Evolutionary conservation across 1,140 invertebrate species (phyloP).

Genomic region (Choristoneura fumiferana): DNA sequence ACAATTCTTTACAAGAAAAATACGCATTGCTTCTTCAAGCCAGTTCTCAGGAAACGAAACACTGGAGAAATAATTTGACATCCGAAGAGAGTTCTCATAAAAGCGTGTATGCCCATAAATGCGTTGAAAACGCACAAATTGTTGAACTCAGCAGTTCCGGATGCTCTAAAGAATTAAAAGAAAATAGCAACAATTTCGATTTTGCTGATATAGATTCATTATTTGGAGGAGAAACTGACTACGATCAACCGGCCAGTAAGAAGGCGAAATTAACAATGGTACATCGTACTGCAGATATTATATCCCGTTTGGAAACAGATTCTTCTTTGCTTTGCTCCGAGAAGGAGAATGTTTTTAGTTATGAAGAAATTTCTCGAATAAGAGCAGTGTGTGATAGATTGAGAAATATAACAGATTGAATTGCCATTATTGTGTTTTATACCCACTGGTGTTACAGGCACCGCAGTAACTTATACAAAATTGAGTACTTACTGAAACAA

Average conservation of each 20-base stretch:
- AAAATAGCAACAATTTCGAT: slow-evolving; percentile 46
- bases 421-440: slow-evolving; percentile 20
- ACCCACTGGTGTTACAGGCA: too few relatives aligned
- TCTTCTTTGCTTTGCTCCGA: slow-evolving; percentile 32
- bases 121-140: slow-evolving; percentile 25
- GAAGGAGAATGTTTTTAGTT: slow-evolving; percentile 40
- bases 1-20: slow-evolving; percentile 21
- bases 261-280: slow-evolving; percentile 44
- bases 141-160: slow-evolving; percentile 4
- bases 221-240: slow-evolving; percentile 41
- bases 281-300: slow-evolving; percentile 30
- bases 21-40: slow-evolving; percentile 8
- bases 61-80: background rate
- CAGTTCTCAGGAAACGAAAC: background rate
- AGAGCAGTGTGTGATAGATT: slow-evolving; percentile 41
- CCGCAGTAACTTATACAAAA: too few relatives aligned
- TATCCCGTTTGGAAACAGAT: slow-evolving; percentile 45
- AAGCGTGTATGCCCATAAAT: slow-evolving; percentile 41
- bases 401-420: slow-evolving; percentile 46
- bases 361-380: slow-evolving; percentile 42
- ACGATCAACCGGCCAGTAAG: slow-evolving; percentile 45
- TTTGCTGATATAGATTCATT: slow-evolving; percentile 47
- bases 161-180: slow-evolving; percentile 17
- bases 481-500: too few relatives aligned
- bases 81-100: background rate